Evolutionary conservation across 2,113 vertebrate species (phyloP).

Genomic region (Nerophis lumbriciformis): DNA sequence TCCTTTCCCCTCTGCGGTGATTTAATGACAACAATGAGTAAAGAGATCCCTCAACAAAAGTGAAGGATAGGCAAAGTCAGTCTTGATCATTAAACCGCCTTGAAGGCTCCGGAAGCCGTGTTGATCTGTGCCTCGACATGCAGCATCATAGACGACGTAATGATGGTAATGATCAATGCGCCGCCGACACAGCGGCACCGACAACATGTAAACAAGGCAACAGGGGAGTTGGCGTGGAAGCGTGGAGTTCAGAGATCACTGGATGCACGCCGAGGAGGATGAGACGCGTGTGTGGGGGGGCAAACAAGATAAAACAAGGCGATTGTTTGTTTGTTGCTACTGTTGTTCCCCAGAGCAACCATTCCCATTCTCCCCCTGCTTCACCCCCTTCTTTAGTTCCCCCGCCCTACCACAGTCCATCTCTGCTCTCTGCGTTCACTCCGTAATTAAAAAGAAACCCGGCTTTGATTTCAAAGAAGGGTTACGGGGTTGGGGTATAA

Average conservation of each 20-base stretch:
- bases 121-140: conserved; percentile 53
- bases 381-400: conserved; percentile 35
- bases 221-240: conserved; percentile 63
- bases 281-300: conserved; percentile 21
- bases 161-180: conserved; percentile 64
- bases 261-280: conserved; percentile 45
- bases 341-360: conserved; percentile 57
- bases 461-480: conserved; percentile 65
- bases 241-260: conserved; percentile 63
- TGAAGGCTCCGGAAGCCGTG: conserved; percentile 24
- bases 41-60: conserved; percentile 20
- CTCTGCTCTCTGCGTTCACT: conserved; percentile 42
- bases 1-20: conserved; percentile 4
- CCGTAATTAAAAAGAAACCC: conserved; percentile 62
- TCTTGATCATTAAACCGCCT: conserved; percentile 51
- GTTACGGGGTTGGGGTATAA: conserved; percentile 57
- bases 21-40: conserved; percentile 40
- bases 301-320: conserved; percentile 58
- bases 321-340: conserved; percentile 67
- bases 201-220: conserved; percentile 67
- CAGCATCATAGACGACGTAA: conserved; percentile 50
- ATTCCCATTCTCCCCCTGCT: conserved; percentile 40
- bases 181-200: conserved; percentile 24
- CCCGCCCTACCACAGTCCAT: conserved; percentile 29
- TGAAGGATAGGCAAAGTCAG: conserved; percentile 30